Percentiles rank a stretch among this genome's conserved stretches.
Evolutionary conservation across 2,113 vertebrate species (phyloP).

Genomic region (Cryptomyrus ogoouensis): DNA sequence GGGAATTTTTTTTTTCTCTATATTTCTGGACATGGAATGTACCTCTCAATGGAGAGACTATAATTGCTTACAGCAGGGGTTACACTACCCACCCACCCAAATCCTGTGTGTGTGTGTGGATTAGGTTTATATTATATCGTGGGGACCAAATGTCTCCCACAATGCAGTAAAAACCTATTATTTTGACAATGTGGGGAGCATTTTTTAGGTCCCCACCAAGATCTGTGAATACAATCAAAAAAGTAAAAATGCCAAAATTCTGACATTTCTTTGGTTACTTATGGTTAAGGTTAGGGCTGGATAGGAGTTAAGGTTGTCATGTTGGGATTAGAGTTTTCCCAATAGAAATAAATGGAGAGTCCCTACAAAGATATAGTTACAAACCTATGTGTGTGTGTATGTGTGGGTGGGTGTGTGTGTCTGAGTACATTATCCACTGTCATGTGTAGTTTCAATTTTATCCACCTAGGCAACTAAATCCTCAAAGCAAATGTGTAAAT

Average conservation of each 20-base stretch:
- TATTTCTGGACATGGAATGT: conserved; percentile 27
- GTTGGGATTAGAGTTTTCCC: no score
- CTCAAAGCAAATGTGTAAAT: neutral
- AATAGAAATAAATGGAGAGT: no score
- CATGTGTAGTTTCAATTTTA: neutral
- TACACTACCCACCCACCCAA: neutral
- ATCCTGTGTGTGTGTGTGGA: neutral
- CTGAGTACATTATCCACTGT: neutral
- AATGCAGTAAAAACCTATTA: neutral
- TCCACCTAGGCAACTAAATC: neutral
- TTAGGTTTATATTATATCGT: neutral
- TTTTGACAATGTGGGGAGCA: neutral
- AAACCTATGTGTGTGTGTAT: neutral
- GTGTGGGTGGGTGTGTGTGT: neutral
- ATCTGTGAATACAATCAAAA: neutral
- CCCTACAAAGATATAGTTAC: no score
- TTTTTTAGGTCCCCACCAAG: no score
- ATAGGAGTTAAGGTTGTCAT: no score
- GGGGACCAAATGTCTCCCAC: neutral
- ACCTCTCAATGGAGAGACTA: conserved; percentile 27
- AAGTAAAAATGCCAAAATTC: no score
- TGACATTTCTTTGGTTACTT: no score
- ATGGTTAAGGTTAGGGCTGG: no score
- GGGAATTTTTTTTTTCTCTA: conserved; percentile 26
- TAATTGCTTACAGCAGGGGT: conserved; percentile 18